Base-by-base conservation (phyloP, 2,797 vertebrate species). In the Sphaeramia orbicularis region DNA sequence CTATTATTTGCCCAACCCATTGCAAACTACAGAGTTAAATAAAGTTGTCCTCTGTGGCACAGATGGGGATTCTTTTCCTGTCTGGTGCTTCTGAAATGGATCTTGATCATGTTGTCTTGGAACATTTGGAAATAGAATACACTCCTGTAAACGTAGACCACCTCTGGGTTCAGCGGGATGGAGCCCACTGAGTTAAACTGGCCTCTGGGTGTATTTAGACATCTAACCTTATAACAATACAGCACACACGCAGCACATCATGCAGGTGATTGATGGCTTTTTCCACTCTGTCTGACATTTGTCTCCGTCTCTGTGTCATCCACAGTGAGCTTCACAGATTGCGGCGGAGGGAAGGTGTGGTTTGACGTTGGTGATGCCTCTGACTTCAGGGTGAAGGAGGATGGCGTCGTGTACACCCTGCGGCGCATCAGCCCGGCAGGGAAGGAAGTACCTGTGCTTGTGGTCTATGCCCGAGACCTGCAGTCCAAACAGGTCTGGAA, bases 401-500 rank as follows among this genome's bases (percentile, higher is more conserved):
- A 95, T 0, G 97, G 97, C 13, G 90, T 92, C 8, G 89, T 98
- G 36, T 95, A 93, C 9, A 91, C 95, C 1, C 85, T 65, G 90
- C 51, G 81, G 86, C 81, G 86, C 86, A 93, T 97, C 56, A 93
- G 86, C 0, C 89, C 96, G 44, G 80, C 86, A 9, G 83, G 85
- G 0, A 92, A 91, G 41, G 89, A 85, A 18, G 88, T 91, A 0
- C 40, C 43, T 6, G 16, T 43, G 35, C 49, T 91, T 21, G 68
- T 94, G 1, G 84, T 99, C 19, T 96, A 93, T 1, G 96, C 95
- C 57, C 92, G 90, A 72, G 96, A 97, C 85, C 80, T 85, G 50
- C 92, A 91, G 62, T 95, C 96, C 7, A 92, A 93, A 68, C 93
- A 95, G 67, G 87, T 93, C 47, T 98, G 97, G 98, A 93, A 95